These are phyloP conservation scores for Enteromius argenteus DNA, from an alignment of 2,797 vertebrate genomes.

Conservation along the genomic window DNA sequence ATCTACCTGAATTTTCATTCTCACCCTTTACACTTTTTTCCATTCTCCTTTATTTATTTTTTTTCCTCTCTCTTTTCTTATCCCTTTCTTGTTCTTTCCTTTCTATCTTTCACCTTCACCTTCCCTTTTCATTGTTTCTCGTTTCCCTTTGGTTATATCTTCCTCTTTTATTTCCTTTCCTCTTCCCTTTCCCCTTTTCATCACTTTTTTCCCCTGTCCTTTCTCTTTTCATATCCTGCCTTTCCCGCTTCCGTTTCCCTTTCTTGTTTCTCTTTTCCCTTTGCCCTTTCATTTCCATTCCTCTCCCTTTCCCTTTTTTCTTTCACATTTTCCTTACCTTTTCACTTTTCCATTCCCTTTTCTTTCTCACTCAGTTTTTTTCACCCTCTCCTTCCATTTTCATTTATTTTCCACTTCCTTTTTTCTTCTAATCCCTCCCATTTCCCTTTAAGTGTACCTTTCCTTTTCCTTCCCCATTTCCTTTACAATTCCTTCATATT, in stretches of 20 bases:
- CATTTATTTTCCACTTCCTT: background rate
- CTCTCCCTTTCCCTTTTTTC: background rate
- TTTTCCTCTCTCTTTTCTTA: background rate
- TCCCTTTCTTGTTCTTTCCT: background rate
- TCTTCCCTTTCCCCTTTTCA: background rate
- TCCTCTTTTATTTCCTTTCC: background rate
- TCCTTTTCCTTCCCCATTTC: background rate
- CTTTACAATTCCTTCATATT: background rate
- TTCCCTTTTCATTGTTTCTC: background rate
- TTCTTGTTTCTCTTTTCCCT: background rate
- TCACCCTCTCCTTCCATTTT: background rate
- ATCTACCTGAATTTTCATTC: background rate
- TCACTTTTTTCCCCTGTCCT: background rate
- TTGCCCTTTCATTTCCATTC: background rate
- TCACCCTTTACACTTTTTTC: background rate
- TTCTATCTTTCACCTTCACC: background rate
- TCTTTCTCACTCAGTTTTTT: background rate
- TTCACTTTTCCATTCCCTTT: background rate
- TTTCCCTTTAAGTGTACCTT: background rate
- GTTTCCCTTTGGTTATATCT: background rate
- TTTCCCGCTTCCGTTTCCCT: background rate
- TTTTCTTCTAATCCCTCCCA: background rate
- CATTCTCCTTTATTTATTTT: background rate
- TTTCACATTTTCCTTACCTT: background rate
- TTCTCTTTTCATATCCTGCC: background rate